These are phyloP conservation scores for Tenthredo distinguenda DNA, from an alignment of 2,888 invertebrate species.

Conservation along the genomic window DNA sequence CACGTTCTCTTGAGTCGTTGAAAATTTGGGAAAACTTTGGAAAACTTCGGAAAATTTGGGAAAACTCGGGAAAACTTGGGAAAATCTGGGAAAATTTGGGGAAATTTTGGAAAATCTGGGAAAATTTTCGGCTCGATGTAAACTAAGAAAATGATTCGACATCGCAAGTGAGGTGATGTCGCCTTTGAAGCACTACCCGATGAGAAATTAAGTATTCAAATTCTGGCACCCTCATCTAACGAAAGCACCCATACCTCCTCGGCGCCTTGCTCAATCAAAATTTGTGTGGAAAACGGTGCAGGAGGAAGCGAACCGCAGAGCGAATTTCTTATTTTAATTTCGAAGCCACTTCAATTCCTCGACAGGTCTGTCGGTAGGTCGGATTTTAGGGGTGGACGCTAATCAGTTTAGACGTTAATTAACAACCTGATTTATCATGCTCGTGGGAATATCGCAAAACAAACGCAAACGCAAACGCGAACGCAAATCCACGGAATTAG, in stretches of 20 bases:
- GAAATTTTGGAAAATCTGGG: background rate
- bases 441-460: background rate
- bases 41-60: background rate
- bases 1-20: background rate
- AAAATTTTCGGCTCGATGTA: background rate
- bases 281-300: background rate
- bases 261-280: background rate
- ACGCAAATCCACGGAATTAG: background rate
- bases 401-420: slow-evolving; percentile 33
- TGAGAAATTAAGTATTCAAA: slow-evolving; percentile 31
- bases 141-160: background rate
- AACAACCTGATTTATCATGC: slow-evolving; percentile 28
- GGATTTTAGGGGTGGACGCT: background rate
- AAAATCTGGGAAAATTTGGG: background rate
- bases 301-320: background rate
- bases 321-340: slow-evolving; percentile 18
- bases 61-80: background rate
- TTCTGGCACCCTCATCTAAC: background rate
- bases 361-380: background rate
- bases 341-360: background rate
- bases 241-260: background rate
- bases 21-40: background rate
- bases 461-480: background rate
- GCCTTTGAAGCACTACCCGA: background rate
- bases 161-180: slow-evolving; percentile 1